These are phyloP conservation scores for Nothoprocta perdicaria DNA, from an alignment of 2,113 vertebrate species.

Conservation along the genomic window DNA sequence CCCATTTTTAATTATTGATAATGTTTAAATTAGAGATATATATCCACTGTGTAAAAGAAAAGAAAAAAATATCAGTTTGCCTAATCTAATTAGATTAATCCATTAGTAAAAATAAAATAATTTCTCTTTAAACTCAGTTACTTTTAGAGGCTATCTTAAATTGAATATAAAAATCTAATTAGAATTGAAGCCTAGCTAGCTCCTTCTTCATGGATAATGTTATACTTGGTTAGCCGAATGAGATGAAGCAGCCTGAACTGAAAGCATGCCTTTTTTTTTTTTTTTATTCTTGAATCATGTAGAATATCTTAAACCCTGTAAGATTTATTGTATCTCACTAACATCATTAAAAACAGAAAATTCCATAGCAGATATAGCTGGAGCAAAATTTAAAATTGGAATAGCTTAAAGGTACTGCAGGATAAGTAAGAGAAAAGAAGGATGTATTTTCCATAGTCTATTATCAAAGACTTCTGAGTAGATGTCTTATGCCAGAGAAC, in stretches of 20 bases:
- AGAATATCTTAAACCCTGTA: not conserved
- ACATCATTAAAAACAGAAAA: not conserved
- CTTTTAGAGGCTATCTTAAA: not conserved
- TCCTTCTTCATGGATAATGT: not conserved
- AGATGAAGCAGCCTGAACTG: not conserved
- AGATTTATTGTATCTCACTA: not conserved
- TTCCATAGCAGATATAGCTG: not conserved
- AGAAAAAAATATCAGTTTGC: accelerated
- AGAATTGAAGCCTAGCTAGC: not conserved
- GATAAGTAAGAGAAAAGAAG: not conserved
- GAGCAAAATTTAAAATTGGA: not conserved
- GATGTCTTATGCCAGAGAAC: accelerated
- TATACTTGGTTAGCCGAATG: not conserved
- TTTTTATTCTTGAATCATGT: not conserved
- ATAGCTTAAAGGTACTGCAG: not conserved
- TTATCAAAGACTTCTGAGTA: not conserved
- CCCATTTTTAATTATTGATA: not conserved
- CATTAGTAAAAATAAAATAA: not conserved
- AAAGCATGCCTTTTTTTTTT: not conserved
- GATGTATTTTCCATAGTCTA: no score
- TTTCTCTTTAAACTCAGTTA: not conserved
- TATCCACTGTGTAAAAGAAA: not conserved
- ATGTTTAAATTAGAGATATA: not conserved
- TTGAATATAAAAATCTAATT: not conserved
- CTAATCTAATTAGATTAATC: not conserved